Conservation (phyloP, 2,113 vertebrate species). For the Istiophorus platypterus region DNA sequence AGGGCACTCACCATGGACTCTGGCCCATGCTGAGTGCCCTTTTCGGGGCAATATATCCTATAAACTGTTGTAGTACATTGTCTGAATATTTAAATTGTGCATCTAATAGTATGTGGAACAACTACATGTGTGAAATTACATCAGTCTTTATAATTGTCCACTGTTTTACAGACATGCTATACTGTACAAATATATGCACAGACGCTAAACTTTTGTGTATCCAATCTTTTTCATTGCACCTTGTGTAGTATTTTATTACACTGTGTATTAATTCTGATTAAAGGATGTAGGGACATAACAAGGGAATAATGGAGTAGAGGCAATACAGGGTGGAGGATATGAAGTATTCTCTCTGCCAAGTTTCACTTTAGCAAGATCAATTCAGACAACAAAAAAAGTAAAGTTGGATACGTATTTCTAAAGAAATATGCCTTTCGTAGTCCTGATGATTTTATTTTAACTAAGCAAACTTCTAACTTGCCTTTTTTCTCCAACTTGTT, state of each 20-base stretch:
- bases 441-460: background rate
- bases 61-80: background rate
- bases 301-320: background rate
- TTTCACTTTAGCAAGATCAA: background rate
- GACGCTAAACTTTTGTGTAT: background rate
- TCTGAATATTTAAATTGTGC: background rate
- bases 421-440: background rate
- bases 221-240: background rate
- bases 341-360: too few species aligned
- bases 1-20: slow-evolving; percentile 33
- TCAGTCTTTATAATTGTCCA: background rate
- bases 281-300: background rate
- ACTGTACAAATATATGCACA: background rate
- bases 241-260: background rate
- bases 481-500: background rate
- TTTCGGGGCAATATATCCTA: background rate
- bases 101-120: background rate
- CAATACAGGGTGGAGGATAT: background rate
- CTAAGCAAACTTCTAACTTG: too few species aligned
- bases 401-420: background rate
- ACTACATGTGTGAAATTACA: background rate
- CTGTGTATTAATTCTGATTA: background rate
- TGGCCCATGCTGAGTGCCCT: too few species aligned
- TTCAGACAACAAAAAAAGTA: background rate
- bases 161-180: background rate